These are phyloP conservation scores for Chironex yamaguchii DNA, from an alignment of 30 jellyfish, hydroid and myxozoan species.

Conservation along the genomic window DNA sequence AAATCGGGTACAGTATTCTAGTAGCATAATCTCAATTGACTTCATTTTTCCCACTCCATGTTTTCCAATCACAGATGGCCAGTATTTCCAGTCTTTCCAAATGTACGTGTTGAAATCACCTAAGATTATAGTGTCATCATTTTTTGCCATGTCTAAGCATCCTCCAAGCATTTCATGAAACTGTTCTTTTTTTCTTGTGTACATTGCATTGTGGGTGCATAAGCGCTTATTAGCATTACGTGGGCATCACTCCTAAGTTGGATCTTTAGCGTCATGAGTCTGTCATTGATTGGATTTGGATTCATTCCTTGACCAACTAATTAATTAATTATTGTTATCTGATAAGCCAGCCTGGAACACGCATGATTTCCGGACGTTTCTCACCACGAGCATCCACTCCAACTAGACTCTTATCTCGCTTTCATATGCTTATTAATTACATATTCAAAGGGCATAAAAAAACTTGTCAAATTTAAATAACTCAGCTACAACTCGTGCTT, in stretches of 20 bases:
- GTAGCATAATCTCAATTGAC: constrained; percentile 58
- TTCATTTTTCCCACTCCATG: constrained; percentile 67
- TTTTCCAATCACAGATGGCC: constrained; percentile 67
- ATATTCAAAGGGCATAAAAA: too few relatives aligned
- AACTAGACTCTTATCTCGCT: too few relatives aligned
- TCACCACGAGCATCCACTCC: too few relatives aligned
- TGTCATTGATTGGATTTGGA: constrained; percentile 46
- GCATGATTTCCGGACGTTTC: too few relatives aligned
- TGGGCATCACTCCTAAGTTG: constrained; percentile 16
- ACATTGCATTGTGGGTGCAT: constrained; percentile 71
- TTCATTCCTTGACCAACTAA: constrained; percentile 24
- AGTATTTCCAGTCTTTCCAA: constrained; percentile 35
- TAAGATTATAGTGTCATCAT: constrained; percentile 17
- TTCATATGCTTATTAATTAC: too few relatives aligned
- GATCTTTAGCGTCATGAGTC: constrained; percentile 33
- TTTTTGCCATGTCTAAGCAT: neutral
- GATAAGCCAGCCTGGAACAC: too few relatives aligned
- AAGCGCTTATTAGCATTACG: constrained; percentile 23
- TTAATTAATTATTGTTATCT: constrained; percentile 12
- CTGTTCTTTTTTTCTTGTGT: constrained; percentile 40
- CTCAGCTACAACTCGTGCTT: too few relatives aligned
- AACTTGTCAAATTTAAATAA: too few relatives aligned
- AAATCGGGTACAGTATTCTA: constrained; percentile 56
- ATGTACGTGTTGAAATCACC: constrained; percentile 51
- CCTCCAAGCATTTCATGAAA: constrained; percentile 38